Evolutionary conservation across 2,888 invertebrate genomes (phyloP), one percentile per base, ranked within the genome.

Genomic region (Cosmia pyralina): DNA sequence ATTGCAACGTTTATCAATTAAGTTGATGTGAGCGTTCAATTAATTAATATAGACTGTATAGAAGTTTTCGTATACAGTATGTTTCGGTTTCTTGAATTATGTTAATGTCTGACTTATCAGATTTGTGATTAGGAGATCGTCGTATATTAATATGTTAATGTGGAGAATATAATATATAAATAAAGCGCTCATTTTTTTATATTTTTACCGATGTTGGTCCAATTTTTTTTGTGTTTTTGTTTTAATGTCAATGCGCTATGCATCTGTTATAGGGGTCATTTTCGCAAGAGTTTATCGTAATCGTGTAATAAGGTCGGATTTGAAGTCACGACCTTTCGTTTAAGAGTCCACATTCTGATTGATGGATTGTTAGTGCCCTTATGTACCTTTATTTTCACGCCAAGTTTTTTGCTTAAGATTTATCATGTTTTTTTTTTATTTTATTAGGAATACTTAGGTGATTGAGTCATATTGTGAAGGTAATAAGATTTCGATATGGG

Each of bases 21-120:
- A 64, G 79, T 72, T 85, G 80, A 85, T 77, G 80, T 73, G 71
- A 77, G 69, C 64, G 57, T 77, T 76, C 75, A 84, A 80, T 82
- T 85, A 85, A 85, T 85, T 84, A 79, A 73, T 83, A 77, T 83
- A 82, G 82, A 65, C 85, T 75, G 70, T 76, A 69, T 73, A 77
- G 67, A 76, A 72, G 38, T 76, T 83, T 83, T 69, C 67, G 78
- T 76, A 78, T 69, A 69, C 53, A 55, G 70, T 76, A 75, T 71
- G 63, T 75, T 81, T 82, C n/a, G 81, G 76, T 69, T 72, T 82
- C 72, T 77, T 64, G 59, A 66, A 81, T 76, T 85, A 84, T 84
- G 78, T 58, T 76, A 85, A 84, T 84, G 46, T 63, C n/a, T 0
- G 28, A 64, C 15, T 84, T 84, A 84, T 84, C 85, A 85, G 83